Percentiles rank a stretch among this genome's conserved stretches.
Evolutionary conservation across 2,797 vertebrate species (phyloP).

Genomic region (Pangasius mekongensis): DNA sequence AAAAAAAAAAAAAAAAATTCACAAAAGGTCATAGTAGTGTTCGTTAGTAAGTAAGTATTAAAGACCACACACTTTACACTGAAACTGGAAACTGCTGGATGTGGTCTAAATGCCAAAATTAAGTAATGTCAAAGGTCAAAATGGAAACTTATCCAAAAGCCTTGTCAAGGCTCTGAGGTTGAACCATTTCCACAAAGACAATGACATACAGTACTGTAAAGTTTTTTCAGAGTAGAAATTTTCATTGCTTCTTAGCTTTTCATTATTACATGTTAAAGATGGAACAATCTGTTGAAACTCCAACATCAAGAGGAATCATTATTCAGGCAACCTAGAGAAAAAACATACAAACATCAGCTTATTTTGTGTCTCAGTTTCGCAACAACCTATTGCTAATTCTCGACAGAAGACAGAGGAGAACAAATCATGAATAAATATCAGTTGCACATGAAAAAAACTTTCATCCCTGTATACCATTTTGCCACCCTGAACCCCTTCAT

Average conservation of each 20-base stretch:
- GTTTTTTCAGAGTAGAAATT: not conserved
- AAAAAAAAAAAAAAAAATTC: not conserved
- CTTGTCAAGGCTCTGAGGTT: not conserved
- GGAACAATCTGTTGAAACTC: conserved; percentile 1
- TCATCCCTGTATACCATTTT: not conserved
- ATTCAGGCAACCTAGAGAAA: not conserved
- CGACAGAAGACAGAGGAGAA: not conserved
- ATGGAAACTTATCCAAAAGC: not conserved
- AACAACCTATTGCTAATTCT: not conserved
- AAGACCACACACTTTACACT: not conserved
- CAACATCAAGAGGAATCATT: not conserved
- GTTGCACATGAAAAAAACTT: not conserved
- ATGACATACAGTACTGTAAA: not conserved
- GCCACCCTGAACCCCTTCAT: too few species aligned
- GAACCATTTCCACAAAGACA: not conserved
- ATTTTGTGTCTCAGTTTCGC: not conserved
- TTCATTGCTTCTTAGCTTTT: not conserved
- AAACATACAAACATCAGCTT: not conserved
- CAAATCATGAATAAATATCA: not conserved
- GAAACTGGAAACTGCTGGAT: not conserved
- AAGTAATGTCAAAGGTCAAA: not conserved
- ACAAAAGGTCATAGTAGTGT: not conserved
- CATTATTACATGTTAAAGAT: not conserved
- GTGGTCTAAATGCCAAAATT: not conserved
- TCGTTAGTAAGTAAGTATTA: conserved; percentile 4